Evolutionary conservation across 2,113 vertebrate genomes (phyloP).

Genomic region (Petaurus breviceps): DNA sequence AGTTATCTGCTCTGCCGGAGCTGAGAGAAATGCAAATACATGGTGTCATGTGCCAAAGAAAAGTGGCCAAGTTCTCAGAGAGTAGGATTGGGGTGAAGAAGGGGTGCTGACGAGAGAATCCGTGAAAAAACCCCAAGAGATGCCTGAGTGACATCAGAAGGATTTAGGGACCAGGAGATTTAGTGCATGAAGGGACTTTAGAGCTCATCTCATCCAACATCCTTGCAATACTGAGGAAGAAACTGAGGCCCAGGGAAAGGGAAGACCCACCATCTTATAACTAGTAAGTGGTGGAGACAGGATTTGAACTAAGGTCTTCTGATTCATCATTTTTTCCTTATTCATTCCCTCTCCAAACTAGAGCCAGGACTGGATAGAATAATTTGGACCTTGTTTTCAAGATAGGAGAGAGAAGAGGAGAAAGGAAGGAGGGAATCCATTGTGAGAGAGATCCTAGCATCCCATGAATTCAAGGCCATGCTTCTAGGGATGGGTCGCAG

Average conservation of each 20-base stretch:
- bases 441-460: not conserved
- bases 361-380: not conserved
- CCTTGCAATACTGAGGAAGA: not conserved
- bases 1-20: not conserved
- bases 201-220: not conserved
- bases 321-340: not conserved
- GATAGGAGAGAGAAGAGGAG: not conserved
- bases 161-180: not conserved
- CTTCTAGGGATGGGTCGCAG: not conserved
- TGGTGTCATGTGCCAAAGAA: not conserved
- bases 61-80: not conserved
- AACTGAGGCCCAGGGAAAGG: not conserved
- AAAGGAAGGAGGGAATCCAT: not conserved
- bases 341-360: not conserved
- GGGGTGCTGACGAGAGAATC: not conserved
- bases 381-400: not conserved
- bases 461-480: not conserved
- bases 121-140: not conserved
- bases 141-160: not conserved
- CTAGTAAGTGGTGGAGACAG: not conserved
- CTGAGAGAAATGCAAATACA: not conserved
- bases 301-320: not conserved
- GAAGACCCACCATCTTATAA: not conserved
- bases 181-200: not conserved
- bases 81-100: not conserved